Conservation (phyloP, 30 jellyfish, hydroid and myxozoan genomes). For the Hydractinia symbiolongicarpus region DNA sequence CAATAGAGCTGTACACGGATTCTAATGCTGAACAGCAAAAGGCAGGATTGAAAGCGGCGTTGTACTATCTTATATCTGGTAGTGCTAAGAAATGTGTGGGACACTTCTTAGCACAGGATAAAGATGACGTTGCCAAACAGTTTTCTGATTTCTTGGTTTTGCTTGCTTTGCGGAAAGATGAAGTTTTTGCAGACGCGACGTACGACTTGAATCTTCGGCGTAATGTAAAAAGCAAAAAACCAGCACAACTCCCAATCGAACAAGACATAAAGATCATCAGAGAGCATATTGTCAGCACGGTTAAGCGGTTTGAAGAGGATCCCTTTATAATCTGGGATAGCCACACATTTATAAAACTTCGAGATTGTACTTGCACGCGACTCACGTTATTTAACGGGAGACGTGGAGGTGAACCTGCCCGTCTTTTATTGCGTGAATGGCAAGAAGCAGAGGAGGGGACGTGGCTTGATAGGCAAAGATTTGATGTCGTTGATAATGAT, state of each 20-base stretch:
- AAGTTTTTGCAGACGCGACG: conserved; percentile 26
- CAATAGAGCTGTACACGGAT: conserved; percentile 17
- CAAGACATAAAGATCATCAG: conserved; percentile 6
- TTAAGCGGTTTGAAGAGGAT: no score
- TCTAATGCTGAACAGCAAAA: conserved; percentile 1
- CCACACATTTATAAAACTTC: background rate
- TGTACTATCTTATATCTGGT: background rate
- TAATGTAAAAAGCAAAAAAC: conserved; percentile 15
- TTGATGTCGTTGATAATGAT: background rate
- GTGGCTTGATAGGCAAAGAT: conserved; percentile 26
- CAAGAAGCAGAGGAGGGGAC: conserved; percentile 16
- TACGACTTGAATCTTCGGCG: conserved; percentile 2
- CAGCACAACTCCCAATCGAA: conserved; percentile 28
- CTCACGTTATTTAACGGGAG: no score
- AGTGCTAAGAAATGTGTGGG: conserved; percentile 2
- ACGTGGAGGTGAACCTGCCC: no score
- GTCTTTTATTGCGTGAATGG: conserved; percentile 15
- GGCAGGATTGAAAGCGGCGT: background rate
- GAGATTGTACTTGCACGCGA: conserved; percentile 14
- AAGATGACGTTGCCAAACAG: conserved; percentile 10
- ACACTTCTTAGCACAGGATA: conserved; percentile 3
- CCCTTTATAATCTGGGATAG: no score
- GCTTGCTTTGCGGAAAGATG: conserved; percentile 4
- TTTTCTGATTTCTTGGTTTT: conserved; percentile 8
- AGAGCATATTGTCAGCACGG: no score